These are phyloP conservation scores for Xestobium rufovillosum DNA, from an alignment of 2,888 invertebrate species.

Conservation along the genomic window DNA sequence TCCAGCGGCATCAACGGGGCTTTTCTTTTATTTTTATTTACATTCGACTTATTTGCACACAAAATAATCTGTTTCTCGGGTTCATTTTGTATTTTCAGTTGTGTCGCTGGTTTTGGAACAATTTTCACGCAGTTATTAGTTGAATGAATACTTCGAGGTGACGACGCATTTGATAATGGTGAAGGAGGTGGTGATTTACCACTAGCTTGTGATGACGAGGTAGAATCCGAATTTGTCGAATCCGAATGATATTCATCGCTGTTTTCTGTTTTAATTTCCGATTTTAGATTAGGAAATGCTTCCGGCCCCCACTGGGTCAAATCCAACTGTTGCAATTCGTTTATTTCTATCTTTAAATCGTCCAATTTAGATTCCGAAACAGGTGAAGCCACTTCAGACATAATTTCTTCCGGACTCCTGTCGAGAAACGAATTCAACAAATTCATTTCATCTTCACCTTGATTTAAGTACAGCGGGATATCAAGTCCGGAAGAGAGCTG, in stretches of 20 bases:
- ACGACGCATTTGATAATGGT: too few species aligned
- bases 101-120: too few species aligned
- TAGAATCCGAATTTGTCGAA: conserved; percentile 30
- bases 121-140: too few species aligned
- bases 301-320: conserved; percentile 27
- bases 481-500: conserved; percentile 38
- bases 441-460: conserved; percentile 35
- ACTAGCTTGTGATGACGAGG: too few species aligned
- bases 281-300: conserved; percentile 27
- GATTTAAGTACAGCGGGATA: conserved; percentile 38
- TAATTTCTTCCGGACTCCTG: conserved; percentile 37
- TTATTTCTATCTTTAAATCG: conserved; percentile 22
- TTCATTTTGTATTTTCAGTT: too few species aligned
- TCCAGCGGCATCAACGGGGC: too few species aligned
- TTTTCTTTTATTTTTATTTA: too few species aligned
- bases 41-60: too few species aligned
- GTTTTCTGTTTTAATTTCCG: conserved; percentile 32
- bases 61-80: too few species aligned
- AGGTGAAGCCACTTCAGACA: conserved; percentile 34
- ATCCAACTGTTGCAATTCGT: conserved; percentile 27
- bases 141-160: too few species aligned
- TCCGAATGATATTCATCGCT: conserved; percentile 26
- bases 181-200: conserved; percentile 26
- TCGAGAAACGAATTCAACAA: conserved; percentile 37
- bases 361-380: too few species aligned